Percentiles rank a stretch among this genome's conserved stretches.
Evolutionary conservation across 2,888 invertebrate genomes (phyloP).

Genomic region (Euspilapteryx auroguttella): DNA sequence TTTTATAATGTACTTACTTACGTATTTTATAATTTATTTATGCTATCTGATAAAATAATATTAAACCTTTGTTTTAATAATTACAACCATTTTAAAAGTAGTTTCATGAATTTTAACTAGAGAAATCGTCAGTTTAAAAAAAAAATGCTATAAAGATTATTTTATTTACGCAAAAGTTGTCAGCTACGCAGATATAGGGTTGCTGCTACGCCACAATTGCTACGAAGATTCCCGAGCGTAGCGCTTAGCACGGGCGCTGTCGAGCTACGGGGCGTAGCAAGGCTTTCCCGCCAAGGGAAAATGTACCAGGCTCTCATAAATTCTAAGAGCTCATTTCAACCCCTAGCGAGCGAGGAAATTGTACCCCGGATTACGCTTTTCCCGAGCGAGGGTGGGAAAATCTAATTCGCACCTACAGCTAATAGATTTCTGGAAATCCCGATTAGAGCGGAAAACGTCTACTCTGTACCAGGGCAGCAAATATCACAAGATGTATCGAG

Average conservation of each 20-base stretch:
- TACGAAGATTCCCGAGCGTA: too few relatives aligned
- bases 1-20: too few relatives aligned
- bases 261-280: slow-evolving; percentile 9
- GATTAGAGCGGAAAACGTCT: slow-evolving; percentile 61
- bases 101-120: too few relatives aligned
- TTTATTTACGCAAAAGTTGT: too few relatives aligned
- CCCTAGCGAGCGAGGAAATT: slow-evolving; percentile 8
- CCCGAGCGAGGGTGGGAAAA: slow-evolving; percentile 15
- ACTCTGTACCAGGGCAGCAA: slow-evolving; percentile 40
- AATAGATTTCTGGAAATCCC: slow-evolving; percentile 49
- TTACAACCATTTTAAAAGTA: too few relatives aligned
- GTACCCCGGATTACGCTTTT: background rate
- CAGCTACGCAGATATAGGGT: too few relatives aligned
- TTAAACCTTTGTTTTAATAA: too few relatives aligned
- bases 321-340: slow-evolving; percentile 8
- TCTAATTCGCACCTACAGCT: slow-evolving; percentile 34
- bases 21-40: too few relatives aligned
- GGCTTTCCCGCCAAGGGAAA: slow-evolving; percentile 20
- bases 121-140: too few relatives aligned
- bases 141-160: too few relatives aligned
- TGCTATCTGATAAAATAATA: too few relatives aligned
- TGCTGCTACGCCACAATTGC: too few relatives aligned
- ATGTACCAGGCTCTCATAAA: slow-evolving; percentile 26
- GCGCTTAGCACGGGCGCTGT: slow-evolving; percentile 11
- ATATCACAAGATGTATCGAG: slow-evolving; percentile 9